Evolutionary conservation across 2,888 invertebrate genomes (phyloP), one percentile per base, ranked within the genome.

Genomic region (Eubasilissa splendida): DNA sequence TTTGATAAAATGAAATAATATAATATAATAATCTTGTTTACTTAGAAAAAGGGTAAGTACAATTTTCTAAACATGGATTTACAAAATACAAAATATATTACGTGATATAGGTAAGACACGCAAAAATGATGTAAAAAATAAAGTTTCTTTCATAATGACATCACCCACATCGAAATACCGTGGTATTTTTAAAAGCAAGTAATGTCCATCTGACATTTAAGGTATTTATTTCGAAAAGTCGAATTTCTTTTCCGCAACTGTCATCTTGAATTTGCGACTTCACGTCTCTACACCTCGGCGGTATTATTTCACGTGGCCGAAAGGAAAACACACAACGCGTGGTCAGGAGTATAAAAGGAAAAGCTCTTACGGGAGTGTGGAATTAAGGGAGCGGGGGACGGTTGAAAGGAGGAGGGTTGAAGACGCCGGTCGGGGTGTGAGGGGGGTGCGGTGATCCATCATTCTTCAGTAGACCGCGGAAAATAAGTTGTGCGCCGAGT

Each of bases 381-480:
- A 77, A 52, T 58, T 58, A 66, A 77, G 70, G 42, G 80, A 59
- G 22, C 53, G 58, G 65, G 63, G n/a, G 12, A 53, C n/a, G 71
- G 70, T 56, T 42, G 65, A 53, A n/a, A n/a, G 71, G 52, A 42
- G 50, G 66, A 42, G 71, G 71, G 71, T 3, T 12, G 71, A 71
- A 74, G 68, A 58, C 68, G 33, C 42, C 14, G 68, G 33, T 11
- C 52, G 11, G 65, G 42, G 65, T 54, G 66, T 63, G 76, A 65
- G 63, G 50, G 12, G 88, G 77, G 77, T 74, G 71, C 65, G 82
- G 83, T 89, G 89, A 91, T 91, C 90, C 90, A 90, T 91, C 91
- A 91, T 91, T 88, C 90, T 83, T 83, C 83, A 83, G 83, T 77
- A 83, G 83, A 83, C 83, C 83, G 81, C 82, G 81, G 83, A 83